phyloP scores from a whole-genome alignment of 2,113 vertebrate genomes.

The Emberiza fucata region DNA sequence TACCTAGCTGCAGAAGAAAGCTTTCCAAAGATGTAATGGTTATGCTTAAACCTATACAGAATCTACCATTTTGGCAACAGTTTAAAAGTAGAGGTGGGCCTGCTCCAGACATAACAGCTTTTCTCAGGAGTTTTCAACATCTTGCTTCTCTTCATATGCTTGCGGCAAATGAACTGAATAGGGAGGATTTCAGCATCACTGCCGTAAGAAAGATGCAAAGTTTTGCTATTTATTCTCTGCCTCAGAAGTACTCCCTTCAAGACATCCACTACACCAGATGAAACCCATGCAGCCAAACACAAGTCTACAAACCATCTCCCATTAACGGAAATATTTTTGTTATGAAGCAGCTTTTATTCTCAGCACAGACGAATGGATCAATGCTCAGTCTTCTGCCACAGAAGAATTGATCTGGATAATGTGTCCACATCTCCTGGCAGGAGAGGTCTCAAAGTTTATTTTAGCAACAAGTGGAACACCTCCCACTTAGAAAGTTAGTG shows the following conservation, averaged over 20 bases:
- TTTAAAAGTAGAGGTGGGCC: background rate
- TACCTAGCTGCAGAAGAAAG: background rate
- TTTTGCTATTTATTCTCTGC: background rate
- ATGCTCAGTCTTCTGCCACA: background rate
- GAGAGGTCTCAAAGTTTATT: constrained; percentile 34
- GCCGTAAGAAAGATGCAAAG: background rate
- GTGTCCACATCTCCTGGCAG: background rate
- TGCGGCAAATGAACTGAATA: background rate
- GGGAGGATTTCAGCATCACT: fast-evolving
- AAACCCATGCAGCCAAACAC: background rate
- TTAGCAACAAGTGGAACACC: constrained; percentile 40
- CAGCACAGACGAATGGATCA: background rate
- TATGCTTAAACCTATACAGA: background rate
- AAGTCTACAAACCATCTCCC: background rate
- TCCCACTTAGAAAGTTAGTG: constrained; percentile 57
- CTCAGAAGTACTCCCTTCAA: background rate
- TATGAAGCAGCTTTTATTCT: background rate
- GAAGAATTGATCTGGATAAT: constrained; percentile 24
- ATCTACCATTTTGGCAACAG: background rate
- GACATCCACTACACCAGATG: background rate
- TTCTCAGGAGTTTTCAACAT: background rate
- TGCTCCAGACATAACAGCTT: background rate
- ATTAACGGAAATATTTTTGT: background rate
- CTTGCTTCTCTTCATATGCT: background rate
- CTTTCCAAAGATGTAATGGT: background rate